Evolutionary conservation across 2,888 invertebrate species (phyloP).

Genomic region (Cerastis leucographa): DNA sequence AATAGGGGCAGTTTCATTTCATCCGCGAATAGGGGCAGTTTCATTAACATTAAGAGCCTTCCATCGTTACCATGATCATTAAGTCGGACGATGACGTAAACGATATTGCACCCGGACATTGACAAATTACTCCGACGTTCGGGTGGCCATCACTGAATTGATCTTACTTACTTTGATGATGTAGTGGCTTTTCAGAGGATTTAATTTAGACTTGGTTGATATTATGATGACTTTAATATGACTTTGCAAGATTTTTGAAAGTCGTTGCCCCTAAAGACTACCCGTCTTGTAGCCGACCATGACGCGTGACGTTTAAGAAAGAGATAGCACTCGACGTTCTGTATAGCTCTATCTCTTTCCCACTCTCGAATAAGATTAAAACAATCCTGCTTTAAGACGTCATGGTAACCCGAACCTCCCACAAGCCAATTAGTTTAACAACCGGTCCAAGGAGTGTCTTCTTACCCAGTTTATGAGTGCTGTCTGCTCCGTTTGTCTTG

Average conservation of each 20-base stretch:
- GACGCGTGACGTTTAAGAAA: not conserved
- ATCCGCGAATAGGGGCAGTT: conserved; percentile 30
- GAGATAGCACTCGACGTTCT: not conserved
- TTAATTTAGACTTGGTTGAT: conserved; percentile 11
- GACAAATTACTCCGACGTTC: conserved; percentile 56
- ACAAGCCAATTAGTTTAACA: not conserved
- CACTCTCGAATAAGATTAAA: not conserved
- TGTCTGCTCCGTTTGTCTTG: not conserved
- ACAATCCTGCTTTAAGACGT: not conserved
- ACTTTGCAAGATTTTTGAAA: not conserved
- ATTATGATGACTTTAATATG: conserved; percentile 8
- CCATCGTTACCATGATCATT: conserved; percentile 61
- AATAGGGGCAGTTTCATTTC: conserved; percentile 50
- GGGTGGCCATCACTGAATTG: conserved; percentile 50
- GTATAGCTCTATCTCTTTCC: not conserved
- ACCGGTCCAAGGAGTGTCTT: not conserved
- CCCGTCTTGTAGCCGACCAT: not conserved
- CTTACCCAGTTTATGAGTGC: not conserved
- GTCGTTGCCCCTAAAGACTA: not conserved
- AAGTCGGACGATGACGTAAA: conserved; percentile 50
- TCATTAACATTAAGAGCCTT: conserved; percentile 63
- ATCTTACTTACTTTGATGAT: conserved; percentile 37
- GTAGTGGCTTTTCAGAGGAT: conserved; percentile 3
- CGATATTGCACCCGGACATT: conserved; percentile 57
- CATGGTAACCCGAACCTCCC: not conserved